phyloP scores from a whole-genome alignment of 2,888 invertebrate genomes.

The Lypha dubia region DNA sequence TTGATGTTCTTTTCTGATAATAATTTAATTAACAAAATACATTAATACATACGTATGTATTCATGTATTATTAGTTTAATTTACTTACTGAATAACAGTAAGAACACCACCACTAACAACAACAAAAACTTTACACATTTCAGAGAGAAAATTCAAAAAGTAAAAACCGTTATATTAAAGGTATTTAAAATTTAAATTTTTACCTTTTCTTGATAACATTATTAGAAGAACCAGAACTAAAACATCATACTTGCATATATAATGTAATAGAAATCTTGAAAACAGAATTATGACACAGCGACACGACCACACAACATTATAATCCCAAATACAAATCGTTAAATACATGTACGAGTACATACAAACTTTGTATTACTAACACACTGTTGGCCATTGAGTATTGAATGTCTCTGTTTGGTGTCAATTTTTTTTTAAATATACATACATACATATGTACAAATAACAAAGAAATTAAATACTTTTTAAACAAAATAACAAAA shows the following conservation, averaged over 20 bases:
- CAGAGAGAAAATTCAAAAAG: neutral
- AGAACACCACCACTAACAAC: neutral
- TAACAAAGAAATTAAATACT: constrained; percentile 13
- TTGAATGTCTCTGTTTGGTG: constrained; percentile 27
- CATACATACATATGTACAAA: too few relatives aligned
- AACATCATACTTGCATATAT: neutral
- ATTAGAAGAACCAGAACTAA: neutral
- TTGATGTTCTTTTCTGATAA: too few relatives aligned
- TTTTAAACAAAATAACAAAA: constrained; percentile 18
- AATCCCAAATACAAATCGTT: neutral
- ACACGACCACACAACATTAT: constrained; percentile 38
- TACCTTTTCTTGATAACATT: neutral
- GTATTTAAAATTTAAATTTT: neutral
- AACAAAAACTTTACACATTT: neutral
- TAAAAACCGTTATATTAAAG: neutral
- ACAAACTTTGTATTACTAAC: too few relatives aligned
- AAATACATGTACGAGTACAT: neutral
- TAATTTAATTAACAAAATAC: too few relatives aligned
- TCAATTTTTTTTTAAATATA: constrained; percentile 21
- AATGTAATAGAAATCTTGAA: neutral
- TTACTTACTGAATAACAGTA: neutral
- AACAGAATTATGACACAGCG: neutral
- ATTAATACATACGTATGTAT: too few relatives aligned
- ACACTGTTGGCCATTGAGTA: neutral
- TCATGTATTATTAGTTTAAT: neutral